Evolutionary conservation across 2,113 vertebrate species (phyloP).

Genomic region (Cinclus cinclus): DNA sequence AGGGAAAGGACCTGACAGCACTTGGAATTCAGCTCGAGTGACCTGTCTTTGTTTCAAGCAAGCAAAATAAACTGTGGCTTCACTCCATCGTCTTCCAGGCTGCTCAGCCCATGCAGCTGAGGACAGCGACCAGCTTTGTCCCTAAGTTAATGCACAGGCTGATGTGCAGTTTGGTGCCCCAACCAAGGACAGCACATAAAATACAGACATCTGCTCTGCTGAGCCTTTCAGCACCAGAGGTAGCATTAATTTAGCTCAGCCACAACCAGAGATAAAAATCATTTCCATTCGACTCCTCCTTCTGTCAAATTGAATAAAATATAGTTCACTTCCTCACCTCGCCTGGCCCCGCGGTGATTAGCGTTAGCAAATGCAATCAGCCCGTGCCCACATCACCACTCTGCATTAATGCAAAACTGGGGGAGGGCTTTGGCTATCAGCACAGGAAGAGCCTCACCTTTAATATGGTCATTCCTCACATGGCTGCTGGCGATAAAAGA

Average conservation of each 20-base stretch:
- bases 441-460: conserved; percentile 8
- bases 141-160: background rate
- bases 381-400: background rate
- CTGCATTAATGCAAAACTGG: conserved; percentile 10
- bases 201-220: conserved; percentile 41
- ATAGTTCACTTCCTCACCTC: conserved; percentile 35
- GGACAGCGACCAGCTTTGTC: background rate
- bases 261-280: conserved; percentile 41
- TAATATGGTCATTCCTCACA: conserved; percentile 14
- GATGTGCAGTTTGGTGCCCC: background rate
- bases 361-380: conserved; percentile 57
- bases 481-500: conserved; percentile 23
- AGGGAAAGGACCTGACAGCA: background rate
- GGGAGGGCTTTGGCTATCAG: conserved; percentile 15
- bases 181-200: background rate
- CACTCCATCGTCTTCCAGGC: background rate
- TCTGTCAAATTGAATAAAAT: conserved; percentile 55
- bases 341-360: conserved; percentile 45
- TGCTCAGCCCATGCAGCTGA: background rate
- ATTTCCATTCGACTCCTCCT: conserved; percentile 52
- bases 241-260: conserved; percentile 40
- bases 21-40: background rate
- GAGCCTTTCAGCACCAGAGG: conserved; percentile 18
- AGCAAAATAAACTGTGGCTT: background rate
- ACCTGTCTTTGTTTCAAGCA: background rate